Conservation (phyloP, 2,888 invertebrate species). For the Synanthedon myopaeformis region DNA sequence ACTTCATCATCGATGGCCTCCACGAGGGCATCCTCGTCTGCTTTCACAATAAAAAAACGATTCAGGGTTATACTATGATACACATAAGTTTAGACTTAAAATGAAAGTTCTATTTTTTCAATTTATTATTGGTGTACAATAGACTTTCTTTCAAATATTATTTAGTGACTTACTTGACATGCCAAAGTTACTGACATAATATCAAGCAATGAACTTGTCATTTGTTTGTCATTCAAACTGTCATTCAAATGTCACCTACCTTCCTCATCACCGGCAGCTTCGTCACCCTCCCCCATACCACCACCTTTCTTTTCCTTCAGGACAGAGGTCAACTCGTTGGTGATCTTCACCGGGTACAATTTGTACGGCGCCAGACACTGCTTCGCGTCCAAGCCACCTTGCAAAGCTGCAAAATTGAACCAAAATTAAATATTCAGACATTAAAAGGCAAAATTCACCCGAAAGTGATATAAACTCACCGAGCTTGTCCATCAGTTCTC, state of each 20-base stretch:
- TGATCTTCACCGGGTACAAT: conserved; percentile 46
- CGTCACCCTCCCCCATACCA: conserved; percentile 20
- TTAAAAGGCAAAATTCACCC: not conserved
- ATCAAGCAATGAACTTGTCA: too few relatives aligned
- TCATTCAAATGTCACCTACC: conserved; percentile 12
- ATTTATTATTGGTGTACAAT: too few relatives aligned
- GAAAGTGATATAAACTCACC: conserved; percentile 23
- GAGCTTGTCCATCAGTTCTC: conserved; percentile 55
- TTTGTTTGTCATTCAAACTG: too few relatives aligned
- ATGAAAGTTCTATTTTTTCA: too few relatives aligned
- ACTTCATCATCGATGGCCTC: conserved; percentile 35
- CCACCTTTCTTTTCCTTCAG: conserved; percentile 27
- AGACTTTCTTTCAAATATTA: too few relatives aligned
- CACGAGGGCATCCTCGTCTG: conserved; percentile 32
- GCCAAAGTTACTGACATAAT: too few relatives aligned
- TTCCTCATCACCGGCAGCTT: conserved; percentile 23
- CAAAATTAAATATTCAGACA: not conserved
- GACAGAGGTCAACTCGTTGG: conserved; percentile 45
- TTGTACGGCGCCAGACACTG: conserved; percentile 53
- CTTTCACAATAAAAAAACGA: not conserved
- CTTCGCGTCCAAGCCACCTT: conserved; percentile 43
- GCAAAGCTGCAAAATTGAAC: conserved; percentile 22
- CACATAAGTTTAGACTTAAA: not conserved
- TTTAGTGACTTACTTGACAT: too few relatives aligned
- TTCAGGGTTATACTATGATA: not conserved